These are phyloP conservation scores for Teleiodes luculella DNA, from an alignment of 2,888 invertebrate species.

Conservation along the genomic window DNA sequence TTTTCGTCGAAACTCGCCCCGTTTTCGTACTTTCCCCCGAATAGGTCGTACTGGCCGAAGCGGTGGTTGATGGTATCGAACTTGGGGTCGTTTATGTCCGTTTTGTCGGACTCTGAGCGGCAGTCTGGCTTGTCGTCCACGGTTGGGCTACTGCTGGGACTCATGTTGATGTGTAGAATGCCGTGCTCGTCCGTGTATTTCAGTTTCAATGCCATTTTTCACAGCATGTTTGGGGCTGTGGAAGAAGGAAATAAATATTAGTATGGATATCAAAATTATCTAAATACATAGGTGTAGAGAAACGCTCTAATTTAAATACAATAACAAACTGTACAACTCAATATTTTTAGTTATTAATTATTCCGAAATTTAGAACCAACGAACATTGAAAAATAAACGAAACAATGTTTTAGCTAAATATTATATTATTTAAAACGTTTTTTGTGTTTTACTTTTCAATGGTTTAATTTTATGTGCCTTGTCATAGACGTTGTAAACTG, in stretches of 20 bases:
- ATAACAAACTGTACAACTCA: no score
- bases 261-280: no score
- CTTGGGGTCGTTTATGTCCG: slow-evolving; percentile 48
- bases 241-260: slow-evolving; percentile 15
- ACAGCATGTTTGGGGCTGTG: slow-evolving; percentile 23
- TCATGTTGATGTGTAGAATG: slow-evolving; percentile 70
- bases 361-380: no score
- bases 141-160: slow-evolving; percentile 47
- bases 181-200: slow-evolving; percentile 74
- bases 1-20: slow-evolving; percentile 41
- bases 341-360: no score
- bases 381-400: no score
- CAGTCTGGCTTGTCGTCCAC: slow-evolving; percentile 20
- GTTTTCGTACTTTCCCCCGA: slow-evolving; percentile 62
- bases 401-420: no score
- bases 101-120: slow-evolving; percentile 29
- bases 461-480: no score
- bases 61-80: slow-evolving; percentile 70
- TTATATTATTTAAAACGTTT: no score
- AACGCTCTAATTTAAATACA: no score
- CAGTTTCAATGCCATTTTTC: slow-evolving; percentile 63
- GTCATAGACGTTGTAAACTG: no score
- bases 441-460: no score
- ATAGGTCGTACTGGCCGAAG: slow-evolving; percentile 67
- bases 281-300: no score